Conservation (phyloP, 2,113 vertebrate genomes). For the Scopus umbretta region DNA sequence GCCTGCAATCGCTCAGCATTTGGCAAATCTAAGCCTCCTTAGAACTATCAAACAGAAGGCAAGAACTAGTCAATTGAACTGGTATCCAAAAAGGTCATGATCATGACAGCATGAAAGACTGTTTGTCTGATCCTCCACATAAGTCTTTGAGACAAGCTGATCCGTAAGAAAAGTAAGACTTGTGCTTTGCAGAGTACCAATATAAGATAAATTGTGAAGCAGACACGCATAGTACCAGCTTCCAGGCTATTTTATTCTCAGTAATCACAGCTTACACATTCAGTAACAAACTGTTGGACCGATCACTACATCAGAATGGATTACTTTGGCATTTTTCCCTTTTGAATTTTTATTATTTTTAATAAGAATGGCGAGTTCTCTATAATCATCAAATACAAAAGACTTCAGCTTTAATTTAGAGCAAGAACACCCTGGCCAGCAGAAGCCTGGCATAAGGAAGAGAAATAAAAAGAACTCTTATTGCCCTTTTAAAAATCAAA, state of each 20-base stretch:
- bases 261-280: neutral
- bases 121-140: neutral
- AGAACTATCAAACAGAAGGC: neutral
- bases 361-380: neutral
- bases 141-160: conserved; percentile 1
- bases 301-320: neutral
- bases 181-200: neutral
- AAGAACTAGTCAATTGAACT: neutral
- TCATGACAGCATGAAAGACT: conserved; percentile 8
- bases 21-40: neutral
- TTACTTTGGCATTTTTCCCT: neutral
- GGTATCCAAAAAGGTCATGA: conserved; percentile 2
- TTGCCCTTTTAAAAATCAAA: conserved; percentile 15
- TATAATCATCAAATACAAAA: conserved; percentile 16
- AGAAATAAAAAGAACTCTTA: neutral
- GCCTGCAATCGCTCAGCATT: neutral
- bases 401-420: conserved; percentile 17
- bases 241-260: neutral
- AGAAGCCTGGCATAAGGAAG: neutral
- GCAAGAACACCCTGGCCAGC: neutral
- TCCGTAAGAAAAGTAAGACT: neutral
- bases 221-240: neutral
- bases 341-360: conserved; percentile 13
- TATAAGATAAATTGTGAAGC: neutral
- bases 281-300: neutral